Base-by-base conservation (phyloP, 2,888 invertebrate genomes). In the Congeria kusceri region DNA sequence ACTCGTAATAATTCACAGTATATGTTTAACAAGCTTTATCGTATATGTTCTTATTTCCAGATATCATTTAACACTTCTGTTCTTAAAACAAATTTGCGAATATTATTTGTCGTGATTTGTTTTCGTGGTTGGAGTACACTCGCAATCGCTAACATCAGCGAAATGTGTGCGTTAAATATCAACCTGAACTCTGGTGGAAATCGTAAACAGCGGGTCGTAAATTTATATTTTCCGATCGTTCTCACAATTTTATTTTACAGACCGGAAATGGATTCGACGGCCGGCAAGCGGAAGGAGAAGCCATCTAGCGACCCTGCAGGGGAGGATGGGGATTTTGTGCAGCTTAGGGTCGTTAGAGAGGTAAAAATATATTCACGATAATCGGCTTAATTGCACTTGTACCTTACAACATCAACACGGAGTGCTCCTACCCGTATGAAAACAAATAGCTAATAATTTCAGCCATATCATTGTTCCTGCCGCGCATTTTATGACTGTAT, bases 261-360 rank as follows among this genome's bases (percentile, higher is more conserved):
- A 25, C 81, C 89, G n/a, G 89, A 88, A 3, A 83, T 91, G 53
- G 80, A 85, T 32, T 71, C 88, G 5, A 87, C 87, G 64, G 39
- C 13, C 39, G 39, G 39, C 39, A 39, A 73, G 27, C 69, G 79
- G 11, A 71, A 57, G n/a, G 27, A 61, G 27, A 67, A 66, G 44
- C 61, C 76, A 3, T 66, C 75, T 1, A 69, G 78, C 2, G 86
- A 77, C 7, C 82, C 83, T 2, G 84, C 86, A 0, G 85, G 87
- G 13, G 90, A 89, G 68, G 92, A 92, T 80, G 92, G 91, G 0
- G 92, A 92, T 79, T 92, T 89, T 72, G 86, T 88, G 18, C 86
- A 87, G 25, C 86, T 92, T 0, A 65, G 84, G 49, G 72, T 84
- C 18, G 85, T 87, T 20, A 13, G 89, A 74, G 85, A 90, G 87